A percentile compares a stretch with the other conserved stretches of the same genome.
Evolutionary conservation across 2,888 invertebrate species (phyloP).

Genomic region (Lypha dubia): DNA sequence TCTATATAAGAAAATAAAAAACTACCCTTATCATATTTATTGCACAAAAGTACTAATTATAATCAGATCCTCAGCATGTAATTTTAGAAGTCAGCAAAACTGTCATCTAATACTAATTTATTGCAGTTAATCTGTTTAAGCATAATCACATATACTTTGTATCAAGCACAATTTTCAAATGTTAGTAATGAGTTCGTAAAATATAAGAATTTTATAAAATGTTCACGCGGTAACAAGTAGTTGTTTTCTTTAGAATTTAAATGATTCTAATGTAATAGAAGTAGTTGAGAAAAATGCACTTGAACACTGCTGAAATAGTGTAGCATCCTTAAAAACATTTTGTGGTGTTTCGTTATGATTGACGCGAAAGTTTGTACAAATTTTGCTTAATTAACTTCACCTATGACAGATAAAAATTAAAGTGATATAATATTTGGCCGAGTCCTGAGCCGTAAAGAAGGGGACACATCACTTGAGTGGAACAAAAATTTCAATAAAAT

Average conservation of each 20-base stretch:
- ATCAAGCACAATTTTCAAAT: neutral
- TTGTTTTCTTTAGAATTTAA: neutral
- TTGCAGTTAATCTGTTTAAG: constrained; percentile 4
- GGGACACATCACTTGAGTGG: no score
- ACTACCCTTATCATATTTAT: constrained; percentile 10
- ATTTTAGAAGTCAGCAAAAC: constrained; percentile 40
- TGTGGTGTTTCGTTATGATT: no score
- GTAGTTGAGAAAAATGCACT: no score
- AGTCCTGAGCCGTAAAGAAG: no score
- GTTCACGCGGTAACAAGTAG: neutral
- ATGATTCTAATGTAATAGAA: neutral
- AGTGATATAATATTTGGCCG: no score
- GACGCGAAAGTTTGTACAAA: no score
- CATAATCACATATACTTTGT: constrained; percentile 7
- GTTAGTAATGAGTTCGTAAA: neutral
- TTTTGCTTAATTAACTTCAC: no score
- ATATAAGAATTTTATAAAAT: neutral
- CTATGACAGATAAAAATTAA: no score
- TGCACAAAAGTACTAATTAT: neutral
- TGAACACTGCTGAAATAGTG: no score
- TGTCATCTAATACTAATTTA: constrained; percentile 56
- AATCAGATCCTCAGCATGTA: constrained; percentile 7
- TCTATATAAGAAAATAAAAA: no score
- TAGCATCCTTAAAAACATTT: no score
- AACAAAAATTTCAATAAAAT: no score